Evolutionary conservation across 2,113 vertebrate genomes (phyloP), one percentile per base, ranked within the genome.

Genomic region (Hippolais icterina): DNA sequence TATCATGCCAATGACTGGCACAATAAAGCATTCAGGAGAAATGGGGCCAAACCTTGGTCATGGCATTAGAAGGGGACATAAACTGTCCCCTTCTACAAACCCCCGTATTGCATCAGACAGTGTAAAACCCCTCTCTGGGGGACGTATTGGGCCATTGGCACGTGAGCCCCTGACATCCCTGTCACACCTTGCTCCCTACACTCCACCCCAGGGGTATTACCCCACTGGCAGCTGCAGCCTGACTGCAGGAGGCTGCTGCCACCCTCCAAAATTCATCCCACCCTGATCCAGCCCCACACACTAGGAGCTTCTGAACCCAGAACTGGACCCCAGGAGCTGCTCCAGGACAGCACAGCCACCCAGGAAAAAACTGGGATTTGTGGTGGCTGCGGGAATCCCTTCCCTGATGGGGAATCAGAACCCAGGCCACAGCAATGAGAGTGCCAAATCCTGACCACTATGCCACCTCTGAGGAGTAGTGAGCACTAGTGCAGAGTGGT

Each of bases 121-220:
- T 20, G 11, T 12, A 20, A 72, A 66, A 59, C 12, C 16, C 33
- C 27, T 74, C 33, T 28, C 33, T 1, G 2, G 11, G 20, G 16
- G 5, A 15, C 3, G 4, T 15, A 10, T 5, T 0, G 1, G 68
- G 22, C 8, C 37, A 74, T 6, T 52, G 28, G 27, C 19, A 14
- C 0, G 0, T 71, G 42, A 72, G 37, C 37, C 31, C 47, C 21
- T 57, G 3, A 4, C 35, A 49, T 18, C 29, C 42, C 37, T 44
- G 18, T 20, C 76, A 28, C 33, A 9, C 15, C 11, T 27, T 39
- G 46, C 16, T 60, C 69, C 56, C 33, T 12, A n/a, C 5, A 61
- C 24, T 17, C 54, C 49, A 10, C 13, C 39, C 16, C 25, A 27
- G 3, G 6, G 21, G 1, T 11, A 10, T 47, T 33, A 52, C 47